phyloP scores from a whole-genome alignment of 2,888 invertebrate species.

The Lithophane semibrunnea region DNA sequence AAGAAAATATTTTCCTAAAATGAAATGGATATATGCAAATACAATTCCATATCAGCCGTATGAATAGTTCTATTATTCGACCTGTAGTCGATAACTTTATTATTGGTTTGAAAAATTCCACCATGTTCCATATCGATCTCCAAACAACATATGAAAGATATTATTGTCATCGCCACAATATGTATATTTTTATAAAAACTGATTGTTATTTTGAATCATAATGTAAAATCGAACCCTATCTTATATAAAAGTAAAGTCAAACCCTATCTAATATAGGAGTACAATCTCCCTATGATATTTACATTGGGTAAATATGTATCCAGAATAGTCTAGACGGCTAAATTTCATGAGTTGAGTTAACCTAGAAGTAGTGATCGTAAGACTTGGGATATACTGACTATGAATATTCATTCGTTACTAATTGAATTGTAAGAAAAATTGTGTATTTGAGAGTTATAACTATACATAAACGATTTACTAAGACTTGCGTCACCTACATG shows the following conservation, averaged over 20 bases:
- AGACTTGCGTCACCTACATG: constrained; percentile 8
- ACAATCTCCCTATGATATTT: constrained; percentile 21
- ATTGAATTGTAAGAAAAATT: constrained; percentile 18
- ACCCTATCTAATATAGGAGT: background rate
- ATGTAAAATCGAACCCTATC: background rate
- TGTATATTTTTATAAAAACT: background rate
- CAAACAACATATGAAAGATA: constrained; percentile 1
- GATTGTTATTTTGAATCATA: constrained; percentile 8
- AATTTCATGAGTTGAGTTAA: constrained; percentile 19
- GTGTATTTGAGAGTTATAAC: background rate
- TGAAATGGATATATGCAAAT: constrained; percentile 9
- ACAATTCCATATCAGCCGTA: background rate
- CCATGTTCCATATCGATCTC: background rate
- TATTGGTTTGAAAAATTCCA: background rate
- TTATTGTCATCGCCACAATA: background rate
- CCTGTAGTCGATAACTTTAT: background rate
- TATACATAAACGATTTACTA: background rate
- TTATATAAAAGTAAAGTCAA: background rate
- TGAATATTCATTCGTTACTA: constrained; percentile 33
- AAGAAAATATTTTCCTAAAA: constrained; percentile 21
- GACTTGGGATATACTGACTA: background rate
- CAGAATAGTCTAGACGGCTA: constrained; percentile 13
- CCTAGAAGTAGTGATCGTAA: constrained; percentile 4
- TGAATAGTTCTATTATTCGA: constrained; percentile 4
- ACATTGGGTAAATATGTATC: constrained; percentile 26